Conservation (phyloP, 2,113 vertebrate species). For the Aegypius monachus region DNA sequence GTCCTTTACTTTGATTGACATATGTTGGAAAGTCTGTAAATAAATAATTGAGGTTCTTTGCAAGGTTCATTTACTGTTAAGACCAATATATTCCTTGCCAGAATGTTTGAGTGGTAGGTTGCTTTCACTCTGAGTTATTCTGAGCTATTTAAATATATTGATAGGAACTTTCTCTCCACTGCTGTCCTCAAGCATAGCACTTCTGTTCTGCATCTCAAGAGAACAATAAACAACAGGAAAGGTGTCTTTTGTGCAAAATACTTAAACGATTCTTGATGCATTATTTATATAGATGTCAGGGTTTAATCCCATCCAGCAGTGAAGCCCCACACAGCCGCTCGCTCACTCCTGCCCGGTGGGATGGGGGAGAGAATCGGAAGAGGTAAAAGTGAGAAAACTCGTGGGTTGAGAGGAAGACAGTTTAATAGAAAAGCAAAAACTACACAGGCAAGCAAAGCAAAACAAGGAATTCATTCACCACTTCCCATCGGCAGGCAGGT, state of each 20-base stretch:
- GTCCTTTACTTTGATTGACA: conserved; percentile 22
- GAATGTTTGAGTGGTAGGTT: not conserved
- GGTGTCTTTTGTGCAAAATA: not conserved
- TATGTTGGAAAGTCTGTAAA: conserved; percentile 23
- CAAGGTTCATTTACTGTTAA: conserved; percentile 33
- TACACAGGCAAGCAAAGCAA: no score
- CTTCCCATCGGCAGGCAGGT: no score
- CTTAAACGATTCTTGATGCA: not conserved
- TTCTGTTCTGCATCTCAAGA: not conserved
- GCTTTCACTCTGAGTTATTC: not conserved
- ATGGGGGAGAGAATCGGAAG: no score
- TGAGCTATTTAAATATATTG: not conserved
- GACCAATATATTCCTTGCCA: not conserved
- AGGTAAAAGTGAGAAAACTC: no score
- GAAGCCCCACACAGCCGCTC: no score
- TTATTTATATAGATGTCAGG: not conserved
- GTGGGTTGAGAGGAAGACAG: no score
- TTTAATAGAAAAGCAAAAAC: no score
- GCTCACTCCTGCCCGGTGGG: no score
- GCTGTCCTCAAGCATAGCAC: not conserved
- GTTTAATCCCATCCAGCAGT: no score
- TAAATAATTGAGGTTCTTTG: conserved; percentile 26
- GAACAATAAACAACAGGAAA: not conserved
- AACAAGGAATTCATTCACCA: no score
- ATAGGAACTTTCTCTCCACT: not conserved